phyloP scores from a whole-genome alignment of 2,797 vertebrate species.

The Melopsittacus undulatus region DNA sequence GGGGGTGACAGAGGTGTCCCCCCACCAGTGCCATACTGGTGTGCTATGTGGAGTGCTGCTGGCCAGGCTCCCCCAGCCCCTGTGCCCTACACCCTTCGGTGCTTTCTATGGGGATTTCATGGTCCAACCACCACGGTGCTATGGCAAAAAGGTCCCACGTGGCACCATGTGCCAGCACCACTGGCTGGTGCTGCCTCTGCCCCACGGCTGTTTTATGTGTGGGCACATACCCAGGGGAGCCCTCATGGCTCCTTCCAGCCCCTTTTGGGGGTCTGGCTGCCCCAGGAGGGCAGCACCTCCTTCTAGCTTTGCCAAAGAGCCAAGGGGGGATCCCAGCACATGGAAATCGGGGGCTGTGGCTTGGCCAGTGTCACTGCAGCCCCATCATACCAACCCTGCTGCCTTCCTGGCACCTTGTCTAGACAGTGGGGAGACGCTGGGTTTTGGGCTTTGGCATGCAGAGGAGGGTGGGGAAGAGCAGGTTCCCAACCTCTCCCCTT shows the following conservation, averaged over 20 bases:
- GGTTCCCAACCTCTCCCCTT: not conserved
- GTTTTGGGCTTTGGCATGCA: not conserved
- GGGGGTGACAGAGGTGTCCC: accelerated
- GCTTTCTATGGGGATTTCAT: not conserved
- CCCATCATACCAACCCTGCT: not conserved
- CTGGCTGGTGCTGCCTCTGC: slow-evolving; percentile 19
- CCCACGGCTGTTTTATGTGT: not conserved
- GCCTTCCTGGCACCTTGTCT: not conserved
- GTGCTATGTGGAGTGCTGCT: not conserved
- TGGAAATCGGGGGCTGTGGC: not conserved
- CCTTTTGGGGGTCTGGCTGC: not conserved
- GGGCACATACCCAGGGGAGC: not conserved
- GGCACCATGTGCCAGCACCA: not conserved
- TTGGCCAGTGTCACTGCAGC: accelerated
- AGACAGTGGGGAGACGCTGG: not conserved
- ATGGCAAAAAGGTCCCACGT: not conserved
- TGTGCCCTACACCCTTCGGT: not conserved
- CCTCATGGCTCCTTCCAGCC: not conserved
- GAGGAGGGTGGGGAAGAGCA: not conserved
- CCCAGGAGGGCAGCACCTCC: slow-evolving; percentile 2
- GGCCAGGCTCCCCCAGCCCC: not conserved
- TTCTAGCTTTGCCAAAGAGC: slow-evolving; percentile 52
- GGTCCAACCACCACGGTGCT: not conserved
- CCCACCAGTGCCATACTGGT: not conserved
- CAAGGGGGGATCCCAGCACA: not conserved